phyloP scores from a whole-genome alignment of 2,113 vertebrate genomes.

The Stercorarius parasiticus region DNA sequence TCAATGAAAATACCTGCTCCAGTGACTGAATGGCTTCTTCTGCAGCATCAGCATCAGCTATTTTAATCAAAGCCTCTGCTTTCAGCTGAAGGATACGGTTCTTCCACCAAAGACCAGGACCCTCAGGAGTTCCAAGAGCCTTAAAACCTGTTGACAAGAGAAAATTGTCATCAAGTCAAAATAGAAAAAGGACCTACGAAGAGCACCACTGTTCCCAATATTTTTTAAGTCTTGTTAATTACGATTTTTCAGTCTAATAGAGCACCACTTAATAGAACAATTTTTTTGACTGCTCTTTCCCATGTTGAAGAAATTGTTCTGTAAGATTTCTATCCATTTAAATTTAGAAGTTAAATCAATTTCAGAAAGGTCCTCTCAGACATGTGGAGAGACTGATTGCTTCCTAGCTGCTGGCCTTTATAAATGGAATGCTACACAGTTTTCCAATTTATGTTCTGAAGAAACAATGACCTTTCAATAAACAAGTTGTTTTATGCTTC shows the following conservation, averaged over 20 bases:
- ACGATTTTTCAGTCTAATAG: neutral
- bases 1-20: constrained; percentile 78
- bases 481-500: neutral
- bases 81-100: constrained; percentile 77
- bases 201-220: neutral
- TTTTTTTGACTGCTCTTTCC: neutral
- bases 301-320: neutral
- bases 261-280: neutral
- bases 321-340: neutral
- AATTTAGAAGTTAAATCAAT: neutral
- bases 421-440: neutral
- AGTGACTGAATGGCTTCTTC: constrained; percentile 83
- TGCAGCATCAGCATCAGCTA: constrained; percentile 71
- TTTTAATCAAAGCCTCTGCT: constrained; percentile 81
- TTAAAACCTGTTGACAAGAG: constrained; percentile 69
- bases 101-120: constrained; percentile 61
- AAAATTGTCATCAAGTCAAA: neutral
- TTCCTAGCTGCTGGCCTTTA: neutral
- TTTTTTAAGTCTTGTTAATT: neutral
- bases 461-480: neutral
- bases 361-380: neutral
- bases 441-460: neutral
- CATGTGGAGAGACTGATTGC: neutral
- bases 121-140: constrained; percentile 20
- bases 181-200: neutral